Conservation (phyloP, 1,140 invertebrate species). For the Zaprionus ornatus region DNA sequence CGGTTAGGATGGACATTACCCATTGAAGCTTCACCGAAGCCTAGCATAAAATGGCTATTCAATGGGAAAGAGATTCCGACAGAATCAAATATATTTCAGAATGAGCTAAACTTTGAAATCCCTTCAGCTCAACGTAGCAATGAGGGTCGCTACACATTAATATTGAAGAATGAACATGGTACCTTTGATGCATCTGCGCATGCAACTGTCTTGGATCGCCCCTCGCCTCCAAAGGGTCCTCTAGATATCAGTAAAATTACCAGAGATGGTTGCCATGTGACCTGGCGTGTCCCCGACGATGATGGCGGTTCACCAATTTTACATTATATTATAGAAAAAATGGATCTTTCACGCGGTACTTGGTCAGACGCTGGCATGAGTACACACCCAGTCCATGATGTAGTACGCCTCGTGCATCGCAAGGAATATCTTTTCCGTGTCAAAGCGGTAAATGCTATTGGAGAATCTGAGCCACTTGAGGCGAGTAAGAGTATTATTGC, state of each 20-base stretch:
- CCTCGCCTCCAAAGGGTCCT: slow-evolving; percentile 93
- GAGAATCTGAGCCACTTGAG: slow-evolving; percentile 95
- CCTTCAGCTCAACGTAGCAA: slow-evolving; percentile 92
- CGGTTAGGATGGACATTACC: slow-evolving; percentile 95
- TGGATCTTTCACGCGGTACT: slow-evolving; percentile 96
- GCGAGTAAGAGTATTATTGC: slow-evolving; percentile 94
- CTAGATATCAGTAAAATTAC: slow-evolving; percentile 93
- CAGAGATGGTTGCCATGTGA: slow-evolving; percentile 94
- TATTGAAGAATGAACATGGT: slow-evolving; percentile 93
- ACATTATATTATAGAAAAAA: slow-evolving; percentile 99
- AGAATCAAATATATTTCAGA: slow-evolving; percentile 89
- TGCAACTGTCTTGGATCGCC: slow-evolving; percentile 95
- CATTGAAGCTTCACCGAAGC: slow-evolving; percentile 93
- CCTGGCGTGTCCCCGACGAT: slow-evolving; percentile 93
- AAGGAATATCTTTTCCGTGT: slow-evolving; percentile 97
- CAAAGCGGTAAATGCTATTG: slow-evolving; percentile 97
- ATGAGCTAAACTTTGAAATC: slow-evolving; percentile 94
- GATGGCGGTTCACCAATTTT: slow-evolving; percentile 97
- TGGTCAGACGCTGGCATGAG: slow-evolving; percentile 97
- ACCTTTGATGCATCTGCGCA: slow-evolving; percentile 91
- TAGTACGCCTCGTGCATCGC: slow-evolving; percentile 93
- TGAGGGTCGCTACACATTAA: slow-evolving; percentile 93
- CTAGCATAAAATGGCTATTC: slow-evolving; percentile 94
- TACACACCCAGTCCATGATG: slow-evolving; percentile 91
- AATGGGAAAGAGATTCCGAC: slow-evolving; percentile 91